Evolutionary conservation across 1,140 invertebrate genomes (phyloP), one percentile per base, ranked within the genome.

Genomic region (Neelides sp.): DNA sequence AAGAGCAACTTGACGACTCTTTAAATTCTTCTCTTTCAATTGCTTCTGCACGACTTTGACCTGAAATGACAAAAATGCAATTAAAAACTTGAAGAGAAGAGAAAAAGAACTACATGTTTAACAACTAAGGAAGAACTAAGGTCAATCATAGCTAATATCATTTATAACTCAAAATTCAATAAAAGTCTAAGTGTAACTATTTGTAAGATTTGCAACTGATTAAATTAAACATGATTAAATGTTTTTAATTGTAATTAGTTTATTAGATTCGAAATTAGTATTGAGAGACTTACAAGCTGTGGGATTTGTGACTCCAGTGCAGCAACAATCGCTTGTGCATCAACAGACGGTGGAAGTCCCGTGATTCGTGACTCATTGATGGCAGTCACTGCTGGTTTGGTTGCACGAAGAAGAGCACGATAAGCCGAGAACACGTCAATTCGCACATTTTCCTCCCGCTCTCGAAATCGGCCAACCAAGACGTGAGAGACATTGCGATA

Each of bases 391-490:
- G 80, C 75, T 0, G 84, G 78, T 52, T 80, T 78, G 0, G 91
- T 94, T 67, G 93, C 90, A 55, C 82, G 75, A 43, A 98, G 65
- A n/a, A 98, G 68, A 1, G 90, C 85, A 45, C 94, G 85, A 64
- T 95, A 98, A 0, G 91, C 91, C 63, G 92, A 87, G 64, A 98
- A 90, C 40, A 98, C 93, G 64, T 98, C 95, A 36, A 88, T 90
- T 66, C 96, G 96, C 0, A 98, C 95, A 69, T 95, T 98, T 71
- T 98, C 95, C 71, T 98, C 95, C 34, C 95, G 76, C 69, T 98
- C 95, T 82, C 66, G 54, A 64, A 96, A 96, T 65, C 93, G 75
- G 0, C 77, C 73, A 61, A 97, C 95, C 12, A 98, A 71, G 27
- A 84, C 82, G 7, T 91, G 88, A 7, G 89, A 91, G 3, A 97